These are phyloP conservation scores for Hydropotes inermis DNA, from an alignment of 2,113 vertebrate species.

Conservation along the genomic window DNA sequence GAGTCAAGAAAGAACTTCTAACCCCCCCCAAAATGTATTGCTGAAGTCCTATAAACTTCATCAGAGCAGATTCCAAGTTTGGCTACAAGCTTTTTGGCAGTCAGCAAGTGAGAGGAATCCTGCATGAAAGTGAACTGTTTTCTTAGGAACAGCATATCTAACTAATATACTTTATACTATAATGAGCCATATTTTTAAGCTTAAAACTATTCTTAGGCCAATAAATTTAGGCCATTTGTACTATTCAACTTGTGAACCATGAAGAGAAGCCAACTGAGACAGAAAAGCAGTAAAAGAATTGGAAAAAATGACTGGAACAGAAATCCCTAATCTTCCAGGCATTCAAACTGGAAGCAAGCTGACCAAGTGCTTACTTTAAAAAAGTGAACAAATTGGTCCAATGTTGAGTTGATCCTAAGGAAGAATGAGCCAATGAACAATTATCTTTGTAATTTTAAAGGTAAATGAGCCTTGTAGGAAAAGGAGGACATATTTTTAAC, in stretches of 20 bases:
- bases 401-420: background rate
- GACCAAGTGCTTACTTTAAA: background rate
- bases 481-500: background rate
- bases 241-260: background rate
- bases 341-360: background rate
- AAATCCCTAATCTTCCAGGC: background rate
- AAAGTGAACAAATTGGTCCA: background rate
- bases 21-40: background rate
- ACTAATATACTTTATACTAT: background rate
- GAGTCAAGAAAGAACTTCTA: background rate
- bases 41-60: background rate
- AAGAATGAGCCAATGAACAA: background rate
- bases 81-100: background rate
- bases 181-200: background rate
- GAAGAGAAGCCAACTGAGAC: background rate
- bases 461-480: background rate
- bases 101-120: background rate
- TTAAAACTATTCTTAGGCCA: background rate
- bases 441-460: conserved; percentile 9
- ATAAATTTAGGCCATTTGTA: background rate
- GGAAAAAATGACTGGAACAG: background rate
- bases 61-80: background rate
- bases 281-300: background rate
- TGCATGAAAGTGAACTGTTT: background rate
- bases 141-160: background rate